Evolutionary conservation across 2,797 vertebrate genomes (phyloP).

Genomic region (Pseudochaenichthys georgianus): DNA sequence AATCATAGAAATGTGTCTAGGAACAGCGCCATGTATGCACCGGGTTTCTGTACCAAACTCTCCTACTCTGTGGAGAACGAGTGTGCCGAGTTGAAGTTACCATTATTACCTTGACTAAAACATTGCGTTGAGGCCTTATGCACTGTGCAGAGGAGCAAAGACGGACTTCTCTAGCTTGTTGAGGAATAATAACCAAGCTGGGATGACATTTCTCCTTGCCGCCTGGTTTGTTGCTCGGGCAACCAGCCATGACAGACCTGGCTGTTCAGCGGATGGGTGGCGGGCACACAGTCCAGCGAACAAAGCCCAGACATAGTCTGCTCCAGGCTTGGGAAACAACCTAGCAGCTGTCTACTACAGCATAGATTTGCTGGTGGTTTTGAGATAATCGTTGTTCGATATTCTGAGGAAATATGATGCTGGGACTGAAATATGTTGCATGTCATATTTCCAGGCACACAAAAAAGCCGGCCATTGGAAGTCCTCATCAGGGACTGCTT

Average conservation of each 20-base stretch:
- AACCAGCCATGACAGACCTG: conserved; percentile 34
- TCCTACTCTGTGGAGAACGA: background rate
- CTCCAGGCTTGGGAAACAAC: conserved; percentile 18
- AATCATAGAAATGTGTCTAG: too few species aligned
- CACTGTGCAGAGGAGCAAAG: background rate
- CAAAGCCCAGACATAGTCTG: conserved; percentile 34
- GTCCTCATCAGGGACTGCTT: too few species aligned
- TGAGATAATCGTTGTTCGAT: too few species aligned
- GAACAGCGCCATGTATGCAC: too few species aligned
- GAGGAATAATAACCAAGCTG: conserved; percentile 27
- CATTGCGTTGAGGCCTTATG: background rate
- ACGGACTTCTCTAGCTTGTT: conserved; percentile 17
- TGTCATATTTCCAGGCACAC: too few species aligned
- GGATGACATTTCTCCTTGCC: conserved; percentile 30
- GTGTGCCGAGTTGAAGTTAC: background rate
- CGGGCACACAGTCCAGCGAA: conserved; percentile 21
- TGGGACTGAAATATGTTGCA: too few species aligned
- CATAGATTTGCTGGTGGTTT: conserved; percentile 9
- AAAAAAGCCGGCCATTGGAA: too few species aligned
- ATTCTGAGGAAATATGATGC: too few species aligned
- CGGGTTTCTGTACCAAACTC: too few species aligned
- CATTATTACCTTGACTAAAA: background rate
- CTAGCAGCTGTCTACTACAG: background rate
- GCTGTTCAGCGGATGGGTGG: conserved; percentile 14
- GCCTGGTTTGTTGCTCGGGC: conserved; percentile 29